Base-by-base conservation (phyloP, 2,797 vertebrate species). In the Chelmon rostratus region DNA sequence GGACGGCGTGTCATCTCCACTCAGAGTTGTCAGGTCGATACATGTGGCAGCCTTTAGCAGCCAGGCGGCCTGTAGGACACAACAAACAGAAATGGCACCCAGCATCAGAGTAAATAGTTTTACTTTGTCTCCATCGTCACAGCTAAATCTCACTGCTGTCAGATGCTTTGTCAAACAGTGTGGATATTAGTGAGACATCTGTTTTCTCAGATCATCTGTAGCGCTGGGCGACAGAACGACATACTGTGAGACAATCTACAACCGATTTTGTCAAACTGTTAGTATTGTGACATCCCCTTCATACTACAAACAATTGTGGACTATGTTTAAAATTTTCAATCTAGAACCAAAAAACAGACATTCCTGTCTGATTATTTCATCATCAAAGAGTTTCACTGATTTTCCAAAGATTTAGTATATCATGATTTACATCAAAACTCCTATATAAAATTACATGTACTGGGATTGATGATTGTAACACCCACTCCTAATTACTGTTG, bases 11-110 rank as follows among this genome's bases (percentile, higher is more conserved):
- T 99, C 98, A 15, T 99, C 98, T 0, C 98, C 98, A 0, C 96
- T 95, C 21, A 99, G 96, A 0, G 98, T 97, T 1, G 98, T 99
- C 82, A 99, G 96, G 90, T 99, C 98, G 3, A 99, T 98, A 71
- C 96, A 98, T 1, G 97, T 97, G 66, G 97, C 95, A 1, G 98
- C 97, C 82, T 95, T 97, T 88, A 99, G 92, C 47, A 97, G 95
- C 98, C 98, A 99, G 28, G 97, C 98, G 2, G 96, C 96, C 98
- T 99, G 81, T 42, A 77, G n/a, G 8, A 65, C 9, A 61, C 13
- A 18, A 59, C 25, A 46, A 6, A 53, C 6, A 8, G 11, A 37
- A 16, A 59, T 40, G 1, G 13, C 21, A 6, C 8, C 33, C 15
- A 63, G 47, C 49, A 54, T 44, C 16, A 59, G 0, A n/a, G n/a